Evolutionary conservation across 2,888 invertebrate genomes (phyloP).

Genomic region (Agonopterix arenella): DNA sequence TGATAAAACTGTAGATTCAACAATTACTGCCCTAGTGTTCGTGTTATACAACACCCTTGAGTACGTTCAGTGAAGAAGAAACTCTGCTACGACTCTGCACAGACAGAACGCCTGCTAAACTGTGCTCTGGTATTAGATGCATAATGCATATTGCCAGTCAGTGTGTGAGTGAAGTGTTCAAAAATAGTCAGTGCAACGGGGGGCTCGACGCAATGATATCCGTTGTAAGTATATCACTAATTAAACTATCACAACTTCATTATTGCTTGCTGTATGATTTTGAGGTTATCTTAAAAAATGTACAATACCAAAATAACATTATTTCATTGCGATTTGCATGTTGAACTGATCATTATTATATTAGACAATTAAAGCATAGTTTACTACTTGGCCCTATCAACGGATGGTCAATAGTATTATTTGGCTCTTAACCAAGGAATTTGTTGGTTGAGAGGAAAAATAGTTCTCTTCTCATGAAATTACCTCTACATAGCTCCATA

Average conservation of each 20-base stretch:
- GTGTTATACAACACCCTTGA: slow-evolving; percentile 48
- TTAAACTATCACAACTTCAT: slow-evolving; percentile 22
- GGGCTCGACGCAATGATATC: slow-evolving; percentile 58
- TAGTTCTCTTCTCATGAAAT: too few species aligned
- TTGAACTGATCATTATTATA: slow-evolving; percentile 16
- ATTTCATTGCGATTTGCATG: slow-evolving; percentile 13
- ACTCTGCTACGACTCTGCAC: slow-evolving; percentile 41
- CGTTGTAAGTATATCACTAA: slow-evolving; percentile 51
- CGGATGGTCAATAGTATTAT: slow-evolving; percentile 23
- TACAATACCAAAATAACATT: slow-evolving; percentile 29
- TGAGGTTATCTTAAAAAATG: slow-evolving; percentile 63
- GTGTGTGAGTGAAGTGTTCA: slow-evolving; percentile 61
- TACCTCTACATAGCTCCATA: too few species aligned
- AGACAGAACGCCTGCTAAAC: slow-evolving; percentile 45
- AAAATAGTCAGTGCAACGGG: slow-evolving; percentile 66
- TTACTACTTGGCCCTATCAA: slow-evolving; percentile 25
- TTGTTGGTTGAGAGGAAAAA: slow-evolving; percentile 8
- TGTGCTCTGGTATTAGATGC: slow-evolving; percentile 51
- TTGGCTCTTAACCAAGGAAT: slow-evolving; percentile 37
- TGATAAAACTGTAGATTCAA: slow-evolving; percentile 62
- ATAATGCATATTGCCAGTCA: slow-evolving; percentile 53
- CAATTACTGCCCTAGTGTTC: slow-evolving; percentile 49
- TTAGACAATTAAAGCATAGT: slow-evolving; percentile 18
- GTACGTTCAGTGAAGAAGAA: slow-evolving; percentile 46
- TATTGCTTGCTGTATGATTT: slow-evolving; percentile 33